phyloP scores from a whole-genome alignment of 2,113 vertebrate genomes.

The Eudyptes chrysolophus region DNA sequence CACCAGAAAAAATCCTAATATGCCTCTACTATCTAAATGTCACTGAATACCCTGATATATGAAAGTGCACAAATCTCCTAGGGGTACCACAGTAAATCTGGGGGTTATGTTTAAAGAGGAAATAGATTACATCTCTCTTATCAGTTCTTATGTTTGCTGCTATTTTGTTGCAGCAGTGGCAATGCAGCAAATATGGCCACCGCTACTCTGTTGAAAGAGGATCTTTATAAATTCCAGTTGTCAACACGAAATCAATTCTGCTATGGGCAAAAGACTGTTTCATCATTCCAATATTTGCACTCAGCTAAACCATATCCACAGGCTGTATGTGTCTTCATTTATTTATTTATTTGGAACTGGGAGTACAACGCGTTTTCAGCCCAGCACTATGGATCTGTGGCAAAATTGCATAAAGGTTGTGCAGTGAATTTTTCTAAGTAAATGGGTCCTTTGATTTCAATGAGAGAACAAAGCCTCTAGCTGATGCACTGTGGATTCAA shows the following conservation, averaged over 20 bases:
- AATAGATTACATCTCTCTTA: conserved; percentile 1
- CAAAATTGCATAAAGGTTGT: conserved; percentile 55
- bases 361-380: conserved; percentile 37
- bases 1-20: neutral
- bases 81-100: neutral
- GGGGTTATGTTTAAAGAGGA: neutral
- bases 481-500: neutral
- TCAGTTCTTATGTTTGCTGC: neutral
- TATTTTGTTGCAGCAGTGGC: neutral
- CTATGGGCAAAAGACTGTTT: conserved; percentile 46
- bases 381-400: neutral
- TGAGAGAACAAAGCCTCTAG: conserved; percentile 50
- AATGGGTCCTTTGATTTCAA: neutral
- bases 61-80: neutral
- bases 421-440: conserved; percentile 37
- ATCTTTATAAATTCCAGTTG: conserved; percentile 53
- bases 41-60: neutral
- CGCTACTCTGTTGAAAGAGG: neutral
- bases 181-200: conserved; percentile 29
- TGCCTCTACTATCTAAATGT: neutral
- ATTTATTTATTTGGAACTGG: conserved; percentile 60
- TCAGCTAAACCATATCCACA: conserved; percentile 63
- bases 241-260: conserved; percentile 66
- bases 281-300: conserved; percentile 62
- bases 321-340: conserved; percentile 30